Conservation (phyloP, 2,888 invertebrate species). For the Lasiommata megera region DNA sequence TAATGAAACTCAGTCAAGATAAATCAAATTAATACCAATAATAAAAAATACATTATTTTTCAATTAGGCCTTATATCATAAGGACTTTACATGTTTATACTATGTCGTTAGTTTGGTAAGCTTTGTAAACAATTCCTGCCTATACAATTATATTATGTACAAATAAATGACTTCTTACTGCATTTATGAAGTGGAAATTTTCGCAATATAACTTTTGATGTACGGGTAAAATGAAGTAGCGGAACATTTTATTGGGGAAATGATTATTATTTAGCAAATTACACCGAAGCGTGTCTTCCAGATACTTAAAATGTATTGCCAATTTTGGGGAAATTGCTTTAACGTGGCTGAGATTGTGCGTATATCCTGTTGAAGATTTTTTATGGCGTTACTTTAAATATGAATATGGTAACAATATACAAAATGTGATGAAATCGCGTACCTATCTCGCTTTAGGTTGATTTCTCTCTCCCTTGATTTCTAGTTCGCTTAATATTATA, state of each 20-base stretch:
- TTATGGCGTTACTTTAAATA: slow-evolving; percentile 4
- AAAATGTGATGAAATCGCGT: background rate
- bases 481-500: too few relatives aligned
- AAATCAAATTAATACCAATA: too few relatives aligned
- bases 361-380: slow-evolving; percentile 4
- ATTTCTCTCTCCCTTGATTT: too few relatives aligned
- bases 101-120: too few relatives aligned
- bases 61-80: too few relatives aligned
- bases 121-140: too few relatives aligned
- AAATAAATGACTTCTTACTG: background rate
- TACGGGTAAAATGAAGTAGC: background rate
- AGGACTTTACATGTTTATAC: too few relatives aligned
- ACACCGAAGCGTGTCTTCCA: slow-evolving; percentile 5
- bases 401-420: background rate
- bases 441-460: too few relatives aligned
- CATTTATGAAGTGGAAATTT: background rate
- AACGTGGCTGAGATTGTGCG: slow-evolving; percentile 5
- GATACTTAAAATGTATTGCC: slow-evolving; percentile 12
- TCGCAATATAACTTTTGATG: background rate
- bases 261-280: slow-evolving; percentile 10
- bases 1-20: too few relatives aligned
- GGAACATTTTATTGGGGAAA: slow-evolving; percentile 2
- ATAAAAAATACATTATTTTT: too few relatives aligned
- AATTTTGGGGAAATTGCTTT: slow-evolving; percentile 8
- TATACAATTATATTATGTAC: too few relatives aligned